phyloP scores from a whole-genome alignment of 2,797 vertebrate genomes.

The Gallinago stenura region DNA sequence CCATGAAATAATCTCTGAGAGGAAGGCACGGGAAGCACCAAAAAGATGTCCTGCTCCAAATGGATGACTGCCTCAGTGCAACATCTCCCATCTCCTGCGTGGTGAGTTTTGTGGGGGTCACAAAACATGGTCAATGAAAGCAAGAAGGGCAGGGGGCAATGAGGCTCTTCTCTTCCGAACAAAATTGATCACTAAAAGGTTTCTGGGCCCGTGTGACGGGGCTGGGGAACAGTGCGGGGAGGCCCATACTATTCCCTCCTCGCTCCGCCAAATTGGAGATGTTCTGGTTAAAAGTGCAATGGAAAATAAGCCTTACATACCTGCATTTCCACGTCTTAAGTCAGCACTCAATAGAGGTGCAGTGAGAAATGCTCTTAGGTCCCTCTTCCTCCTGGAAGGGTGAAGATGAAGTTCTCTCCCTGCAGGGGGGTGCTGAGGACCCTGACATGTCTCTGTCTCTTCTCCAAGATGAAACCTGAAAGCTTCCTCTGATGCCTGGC shows the following conservation, averaged over 20 bases:
- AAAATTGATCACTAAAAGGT: background rate
- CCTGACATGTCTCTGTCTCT: background rate
- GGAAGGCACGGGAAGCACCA: background rate
- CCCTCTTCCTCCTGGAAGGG: background rate
- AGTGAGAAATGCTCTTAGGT: background rate
- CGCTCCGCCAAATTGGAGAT: background rate
- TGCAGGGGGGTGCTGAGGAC: background rate
- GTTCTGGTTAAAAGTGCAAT: background rate
- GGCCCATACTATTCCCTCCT: background rate
- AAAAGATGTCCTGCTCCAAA: background rate
- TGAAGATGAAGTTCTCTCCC: background rate
- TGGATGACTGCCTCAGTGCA: background rate
- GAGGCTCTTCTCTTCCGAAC: background rate
- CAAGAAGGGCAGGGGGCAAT: background rate
- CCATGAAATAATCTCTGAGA: background rate
- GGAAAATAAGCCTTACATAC: background rate
- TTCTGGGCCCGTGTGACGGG: rapidly evolving
- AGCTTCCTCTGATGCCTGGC: background rate
- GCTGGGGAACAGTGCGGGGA: background rate
- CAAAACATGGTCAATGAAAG: rapidly evolving
- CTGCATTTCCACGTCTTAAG: background rate
- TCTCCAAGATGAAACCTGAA: background rate
- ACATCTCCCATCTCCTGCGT: background rate
- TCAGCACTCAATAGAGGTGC: background rate
- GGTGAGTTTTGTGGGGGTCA: rapidly evolving